Conservation (phyloP, 2,797 vertebrate genomes). For the Bradypodion ventrale region DNA sequence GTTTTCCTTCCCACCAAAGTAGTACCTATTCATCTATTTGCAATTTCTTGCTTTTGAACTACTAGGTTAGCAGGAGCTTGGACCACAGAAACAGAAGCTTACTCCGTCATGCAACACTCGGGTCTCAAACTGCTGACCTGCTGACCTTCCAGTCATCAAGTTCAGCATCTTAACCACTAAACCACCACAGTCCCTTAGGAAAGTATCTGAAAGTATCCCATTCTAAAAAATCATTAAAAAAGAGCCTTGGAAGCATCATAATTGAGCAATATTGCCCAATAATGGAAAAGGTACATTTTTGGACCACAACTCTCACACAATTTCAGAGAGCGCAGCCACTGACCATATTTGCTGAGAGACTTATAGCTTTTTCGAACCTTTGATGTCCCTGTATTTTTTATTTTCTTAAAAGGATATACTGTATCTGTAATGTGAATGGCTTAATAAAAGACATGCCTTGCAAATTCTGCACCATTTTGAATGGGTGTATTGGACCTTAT, state of each 20-base stretch:
- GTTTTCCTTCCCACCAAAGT: no score
- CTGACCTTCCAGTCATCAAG: no score
- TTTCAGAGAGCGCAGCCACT: not conserved
- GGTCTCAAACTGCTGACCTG: no score
- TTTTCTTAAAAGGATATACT: not conserved
- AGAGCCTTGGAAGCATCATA: not conserved
- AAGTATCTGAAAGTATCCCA: not conserved
- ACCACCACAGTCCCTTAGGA: no score
- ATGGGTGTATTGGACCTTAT: not conserved
- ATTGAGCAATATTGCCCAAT: no score
- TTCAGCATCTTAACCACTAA: no score
- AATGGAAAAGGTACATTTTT: not conserved
- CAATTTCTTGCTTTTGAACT: no score
- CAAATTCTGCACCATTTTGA: not conserved
- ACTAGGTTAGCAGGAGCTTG: no score
- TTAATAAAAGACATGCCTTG: not conserved
- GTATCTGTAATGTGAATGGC: not conserved
- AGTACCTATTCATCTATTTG: no score
- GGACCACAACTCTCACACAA: not conserved
- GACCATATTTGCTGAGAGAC: not conserved
- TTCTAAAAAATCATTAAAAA: not conserved
- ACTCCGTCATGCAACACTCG: no score
- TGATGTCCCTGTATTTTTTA: not conserved
- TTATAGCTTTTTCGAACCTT: not conserved
- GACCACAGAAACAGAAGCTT: no score